phyloP scores from a whole-genome alignment of 2,888 invertebrate species.

The Dasypogon diadema region DNA sequence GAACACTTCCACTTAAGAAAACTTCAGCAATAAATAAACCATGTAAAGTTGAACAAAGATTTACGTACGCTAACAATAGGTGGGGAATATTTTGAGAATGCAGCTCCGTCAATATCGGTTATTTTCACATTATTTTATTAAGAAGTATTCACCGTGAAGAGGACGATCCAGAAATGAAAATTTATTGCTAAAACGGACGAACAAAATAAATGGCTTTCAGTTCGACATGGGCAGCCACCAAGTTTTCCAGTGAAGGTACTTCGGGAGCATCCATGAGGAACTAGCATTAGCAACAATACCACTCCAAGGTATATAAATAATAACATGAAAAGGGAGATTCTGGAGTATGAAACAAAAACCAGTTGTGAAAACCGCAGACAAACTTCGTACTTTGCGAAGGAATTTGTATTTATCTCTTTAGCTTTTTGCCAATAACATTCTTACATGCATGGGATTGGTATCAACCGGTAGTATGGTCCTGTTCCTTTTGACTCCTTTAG shows the following conservation, averaged over 20 bases:
- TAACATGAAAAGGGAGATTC: conserved; percentile 17
- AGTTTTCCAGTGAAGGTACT: conserved; percentile 14
- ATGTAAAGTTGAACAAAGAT: conserved; percentile 15
- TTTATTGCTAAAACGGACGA: conserved; percentile 35
- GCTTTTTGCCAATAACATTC: neutral
- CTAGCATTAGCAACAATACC: conserved; percentile 21
- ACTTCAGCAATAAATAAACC: conserved; percentile 33
- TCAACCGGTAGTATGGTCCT: conserved; percentile 23
- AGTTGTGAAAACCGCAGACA: conserved; percentile 34
- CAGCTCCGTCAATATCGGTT: conserved; percentile 40
- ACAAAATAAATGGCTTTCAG: conserved; percentile 43
- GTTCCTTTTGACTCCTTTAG: neutral
- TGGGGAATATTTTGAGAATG: conserved; percentile 28
- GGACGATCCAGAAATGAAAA: conserved; percentile 39
- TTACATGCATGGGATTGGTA: neutral
- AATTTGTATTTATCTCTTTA: conserved; percentile 31
- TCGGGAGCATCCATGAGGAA: conserved; percentile 35
- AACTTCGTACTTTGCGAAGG: conserved; percentile 36
- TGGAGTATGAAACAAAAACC: conserved; percentile 30
- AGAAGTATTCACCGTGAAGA: conserved; percentile 11
- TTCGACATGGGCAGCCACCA: conserved; percentile 38
- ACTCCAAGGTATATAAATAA: conserved; percentile 39
- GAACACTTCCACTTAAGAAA: conserved; percentile 1
- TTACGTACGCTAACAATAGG: conserved; percentile 28
- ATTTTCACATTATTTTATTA: conserved; percentile 45